Conservation (phyloP, 2,113 vertebrate genomes). For the Polypterus senegalus region DNA sequence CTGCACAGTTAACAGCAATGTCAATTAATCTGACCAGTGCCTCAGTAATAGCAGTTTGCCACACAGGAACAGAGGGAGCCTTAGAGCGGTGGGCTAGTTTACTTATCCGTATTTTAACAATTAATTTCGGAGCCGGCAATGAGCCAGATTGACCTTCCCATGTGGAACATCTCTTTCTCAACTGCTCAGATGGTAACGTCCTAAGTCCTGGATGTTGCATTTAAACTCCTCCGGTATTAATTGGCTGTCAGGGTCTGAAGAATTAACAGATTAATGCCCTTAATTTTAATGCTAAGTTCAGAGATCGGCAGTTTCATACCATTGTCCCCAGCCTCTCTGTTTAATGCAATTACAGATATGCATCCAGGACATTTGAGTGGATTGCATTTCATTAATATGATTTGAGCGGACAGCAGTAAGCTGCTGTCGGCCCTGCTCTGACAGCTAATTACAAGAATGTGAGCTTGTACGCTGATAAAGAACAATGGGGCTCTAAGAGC, state of each 20-base stretch:
- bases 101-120: too few species aligned
- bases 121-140: too few species aligned
- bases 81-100: too few species aligned
- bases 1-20: too few species aligned
- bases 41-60: too few species aligned
- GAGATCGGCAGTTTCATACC: conserved; percentile 58
- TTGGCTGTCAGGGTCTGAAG: conserved; percentile 83
- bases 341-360: conserved; percentile 83
- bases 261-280: conserved; percentile 78
- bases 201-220: conserved; percentile 44
- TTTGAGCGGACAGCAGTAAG: conserved; percentile 87
- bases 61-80: too few species aligned
- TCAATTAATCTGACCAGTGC: too few species aligned
- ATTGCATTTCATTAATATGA: conserved; percentile 96
- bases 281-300: conserved; percentile 55
- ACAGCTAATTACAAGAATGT: conserved; percentile 98
- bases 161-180: background rate
- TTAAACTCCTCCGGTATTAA: conserved; percentile 69
- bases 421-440: conserved; percentile 83
- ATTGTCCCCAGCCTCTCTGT: conserved; percentile 52
- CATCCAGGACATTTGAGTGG: conserved; percentile 82
- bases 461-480: conserved; percentile 75
- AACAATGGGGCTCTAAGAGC: conserved; percentile 74
- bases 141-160: background rate
- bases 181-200: conserved; percentile 24